Evolutionary conservation across 2,888 invertebrate species (phyloP).

Genomic region (Leptopterna dolabrata): DNA sequence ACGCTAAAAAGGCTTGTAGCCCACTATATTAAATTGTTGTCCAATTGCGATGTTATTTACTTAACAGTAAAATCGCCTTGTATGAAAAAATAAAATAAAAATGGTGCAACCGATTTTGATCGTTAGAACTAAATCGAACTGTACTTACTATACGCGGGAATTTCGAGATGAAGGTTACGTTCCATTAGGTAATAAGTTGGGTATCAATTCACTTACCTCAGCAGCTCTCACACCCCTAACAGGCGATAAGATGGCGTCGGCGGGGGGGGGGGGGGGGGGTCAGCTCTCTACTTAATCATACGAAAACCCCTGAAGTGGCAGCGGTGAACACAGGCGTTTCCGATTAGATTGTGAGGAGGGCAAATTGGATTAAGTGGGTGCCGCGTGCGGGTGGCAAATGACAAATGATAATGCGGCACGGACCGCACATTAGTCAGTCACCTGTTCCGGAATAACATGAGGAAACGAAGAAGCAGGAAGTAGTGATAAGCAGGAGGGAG

Average conservation of each 20-base stretch:
- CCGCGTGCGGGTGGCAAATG: neutral
- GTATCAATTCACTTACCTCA: conserved; percentile 7
- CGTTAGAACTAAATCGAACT: neutral
- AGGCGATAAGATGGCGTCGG: neutral
- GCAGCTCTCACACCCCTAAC: neutral
- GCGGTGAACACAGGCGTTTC: neutral
- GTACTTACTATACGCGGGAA: neutral
- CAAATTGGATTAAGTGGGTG: neutral
- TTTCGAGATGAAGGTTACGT: neutral
- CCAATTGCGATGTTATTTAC: too few relatives aligned
- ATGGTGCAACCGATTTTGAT: neutral
- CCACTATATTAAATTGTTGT: too few relatives aligned
- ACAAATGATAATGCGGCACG: neutral
- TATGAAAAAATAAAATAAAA: too few relatives aligned
- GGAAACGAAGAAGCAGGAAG: neutral
- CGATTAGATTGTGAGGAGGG: neutral
- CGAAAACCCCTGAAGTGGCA: conserved; percentile 12
- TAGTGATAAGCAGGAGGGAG: too few relatives aligned
- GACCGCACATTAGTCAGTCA: neutral
- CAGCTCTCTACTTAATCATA: conserved; percentile 33
- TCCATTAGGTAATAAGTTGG: neutral
- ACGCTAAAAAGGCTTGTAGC: too few relatives aligned
- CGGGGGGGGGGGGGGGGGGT: neutral
- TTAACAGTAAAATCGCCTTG: too few relatives aligned
- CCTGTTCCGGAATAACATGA: neutral